Base-by-base conservation (phyloP, 1,140 invertebrate genomes). In the Neotoxoptera formosana region DNA sequence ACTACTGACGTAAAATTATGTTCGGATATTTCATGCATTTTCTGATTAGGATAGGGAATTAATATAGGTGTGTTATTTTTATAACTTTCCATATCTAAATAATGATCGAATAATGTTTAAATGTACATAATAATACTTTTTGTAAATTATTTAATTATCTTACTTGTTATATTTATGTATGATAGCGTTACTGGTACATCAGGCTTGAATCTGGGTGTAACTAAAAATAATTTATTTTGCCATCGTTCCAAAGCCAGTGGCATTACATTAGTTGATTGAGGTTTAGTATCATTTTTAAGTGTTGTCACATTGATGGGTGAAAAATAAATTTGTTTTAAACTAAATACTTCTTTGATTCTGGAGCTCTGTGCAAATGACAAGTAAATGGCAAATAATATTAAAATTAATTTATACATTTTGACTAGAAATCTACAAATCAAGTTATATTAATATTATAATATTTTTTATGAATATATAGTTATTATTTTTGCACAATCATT, bases 191-290 rank as follows among this genome's bases (percentile, higher is more conserved):
- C 96, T 0, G 97, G 96, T 20, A 97, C 97, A 53, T 97, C 97
- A 51, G 95, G 94, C 94, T 96, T 96, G 97, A 97, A 97, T 94
- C 97, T 96, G 23, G 97, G 97, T 11, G 97, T 96, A 7, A 97
- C 97, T 84, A 98, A 95, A 94, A 98, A 97, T 86, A 98, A 94
- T 95, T 97, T 97, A 95, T 97, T 96, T 89, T 96, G 95, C 97
- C 97, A 98, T 86, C 96, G 95, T 51, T 96, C 97, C 88, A 98
- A 91, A 60, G 97, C 97, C 25, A 97, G 95, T 3, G 97, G 97
- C 94, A 97, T 95, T 95, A 97, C 97, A 95, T 97, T 97, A 92
- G 95, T 96, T 45, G 95, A 96, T 17, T 97, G 95, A 94, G 96
- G 95, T 47, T 96, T 96, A 84, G 95, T 96, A 17, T 96, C 95